Conservation (phyloP, 2,888 invertebrate species). For the Ornithoptera priamus region DNA sequence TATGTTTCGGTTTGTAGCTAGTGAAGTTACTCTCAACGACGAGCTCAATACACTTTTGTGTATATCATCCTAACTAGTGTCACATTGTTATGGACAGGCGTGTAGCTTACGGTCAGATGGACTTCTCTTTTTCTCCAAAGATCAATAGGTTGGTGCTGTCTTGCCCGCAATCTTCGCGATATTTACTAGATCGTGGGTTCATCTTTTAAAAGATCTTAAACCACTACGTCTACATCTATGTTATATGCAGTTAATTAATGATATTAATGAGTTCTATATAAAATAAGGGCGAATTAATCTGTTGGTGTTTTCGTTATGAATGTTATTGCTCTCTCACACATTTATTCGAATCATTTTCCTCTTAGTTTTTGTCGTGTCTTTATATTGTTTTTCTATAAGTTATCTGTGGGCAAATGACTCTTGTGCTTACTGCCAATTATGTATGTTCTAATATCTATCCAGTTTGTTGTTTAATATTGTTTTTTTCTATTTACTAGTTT, state of each 20-base stretch:
- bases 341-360: constrained; percentile 8
- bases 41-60: too few species aligned
- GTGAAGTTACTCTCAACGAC: too few species aligned
- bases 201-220: too few species aligned
- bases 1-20: too few species aligned
- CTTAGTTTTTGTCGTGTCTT: background rate
- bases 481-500: background rate
- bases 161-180: too few species aligned
- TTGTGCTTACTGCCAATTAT: background rate
- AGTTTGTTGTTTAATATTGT: background rate
- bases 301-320: background rate
- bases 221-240: background rate
- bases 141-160: too few species aligned
- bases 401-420: background rate
- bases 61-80: too few species aligned
- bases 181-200: too few species aligned
- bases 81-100: too few species aligned
- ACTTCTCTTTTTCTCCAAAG: too few species aligned
- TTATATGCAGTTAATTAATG: background rate
- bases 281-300: background rate
- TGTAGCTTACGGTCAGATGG: too few species aligned
- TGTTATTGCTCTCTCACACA: background rate
- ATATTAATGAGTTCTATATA: too few species aligned
- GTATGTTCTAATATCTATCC: background rate
- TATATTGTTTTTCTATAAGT: background rate